phyloP scores from a whole-genome alignment of 2,113 vertebrate species.

The Hemiscyllium ocellatum region DNA sequence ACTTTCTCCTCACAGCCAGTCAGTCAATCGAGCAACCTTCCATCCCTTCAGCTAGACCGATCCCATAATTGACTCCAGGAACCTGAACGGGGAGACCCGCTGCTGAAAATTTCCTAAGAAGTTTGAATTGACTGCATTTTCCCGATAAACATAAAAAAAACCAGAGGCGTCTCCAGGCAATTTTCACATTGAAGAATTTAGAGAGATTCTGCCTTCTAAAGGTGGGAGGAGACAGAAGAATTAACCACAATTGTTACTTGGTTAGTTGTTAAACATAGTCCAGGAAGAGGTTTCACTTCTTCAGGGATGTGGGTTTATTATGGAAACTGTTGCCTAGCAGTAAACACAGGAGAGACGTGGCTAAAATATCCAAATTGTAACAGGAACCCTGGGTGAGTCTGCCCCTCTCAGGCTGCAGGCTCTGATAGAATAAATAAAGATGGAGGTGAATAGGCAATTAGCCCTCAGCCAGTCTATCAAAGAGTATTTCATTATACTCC shows the following conservation, averaged over 20 bases:
- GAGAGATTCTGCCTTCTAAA: not conserved
- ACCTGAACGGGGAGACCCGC: not conserved
- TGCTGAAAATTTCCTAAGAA: not conserved
- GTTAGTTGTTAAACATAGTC: not conserved
- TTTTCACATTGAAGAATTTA: not conserved
- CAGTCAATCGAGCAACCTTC: not conserved
- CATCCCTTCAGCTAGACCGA: not conserved
- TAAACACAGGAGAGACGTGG: not conserved
- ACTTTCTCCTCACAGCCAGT: not conserved
- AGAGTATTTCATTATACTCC: too few relatives aligned
- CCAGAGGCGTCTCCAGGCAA: not conserved
- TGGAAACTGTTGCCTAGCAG: not conserved
- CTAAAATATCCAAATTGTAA: not conserved
- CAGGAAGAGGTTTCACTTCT: not conserved
- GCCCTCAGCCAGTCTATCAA: not conserved
- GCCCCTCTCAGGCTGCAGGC: not conserved
- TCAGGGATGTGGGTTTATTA: not conserved
- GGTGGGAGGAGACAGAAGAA: not conserved
- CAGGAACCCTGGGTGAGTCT: not conserved
- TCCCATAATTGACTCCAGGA: not conserved
- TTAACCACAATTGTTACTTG: not conserved
- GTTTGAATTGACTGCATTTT: not conserved
- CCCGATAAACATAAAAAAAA: not conserved
- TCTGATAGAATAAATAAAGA: not conserved
- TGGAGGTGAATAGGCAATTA: not conserved